Percentiles rank a stretch among this genome's conserved stretches.
phyloP scores from a whole-genome alignment of 2,797 vertebrate genomes.

The Paramormyrops hopkinsi region DNA sequence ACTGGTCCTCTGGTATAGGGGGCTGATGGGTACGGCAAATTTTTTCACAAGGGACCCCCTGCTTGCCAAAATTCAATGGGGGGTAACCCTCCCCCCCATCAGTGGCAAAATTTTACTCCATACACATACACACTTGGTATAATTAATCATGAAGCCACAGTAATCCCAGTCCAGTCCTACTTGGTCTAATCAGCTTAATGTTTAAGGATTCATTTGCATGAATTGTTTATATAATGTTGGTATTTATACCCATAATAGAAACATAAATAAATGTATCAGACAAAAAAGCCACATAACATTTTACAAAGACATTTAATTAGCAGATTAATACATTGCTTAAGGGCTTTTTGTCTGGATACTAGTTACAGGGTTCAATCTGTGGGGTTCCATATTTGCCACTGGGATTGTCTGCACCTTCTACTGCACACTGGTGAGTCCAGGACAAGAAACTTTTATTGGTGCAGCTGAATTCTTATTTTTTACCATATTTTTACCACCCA shows the following conservation, averaged over 20 bases:
- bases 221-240: neutral
- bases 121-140: neutral
- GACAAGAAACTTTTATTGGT: neutral
- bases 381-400: slow-evolving; percentile 74
- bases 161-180: neutral
- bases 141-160: neutral
- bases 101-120: neutral
- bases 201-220: neutral
- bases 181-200: neutral
- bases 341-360: slow-evolving; percentile 15
- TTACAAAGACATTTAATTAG: neutral
- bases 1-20: neutral
- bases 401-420: slow-evolving; percentile 75
- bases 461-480: neutral
- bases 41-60: neutral
- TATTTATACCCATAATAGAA: neutral
- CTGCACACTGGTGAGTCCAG: slow-evolving; percentile 69
- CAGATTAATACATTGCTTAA: neutral
- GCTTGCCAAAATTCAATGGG: neutral
- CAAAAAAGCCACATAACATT: neutral
- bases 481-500: neutral
- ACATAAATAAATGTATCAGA: neutral
- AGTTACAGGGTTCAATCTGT: slow-evolving; percentile 76
- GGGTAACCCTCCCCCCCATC: neutral
- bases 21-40: neutral